Evolutionary conservation across 2,797 vertebrate species (phyloP).

Genomic region (Urophycis tenuis): DNA sequence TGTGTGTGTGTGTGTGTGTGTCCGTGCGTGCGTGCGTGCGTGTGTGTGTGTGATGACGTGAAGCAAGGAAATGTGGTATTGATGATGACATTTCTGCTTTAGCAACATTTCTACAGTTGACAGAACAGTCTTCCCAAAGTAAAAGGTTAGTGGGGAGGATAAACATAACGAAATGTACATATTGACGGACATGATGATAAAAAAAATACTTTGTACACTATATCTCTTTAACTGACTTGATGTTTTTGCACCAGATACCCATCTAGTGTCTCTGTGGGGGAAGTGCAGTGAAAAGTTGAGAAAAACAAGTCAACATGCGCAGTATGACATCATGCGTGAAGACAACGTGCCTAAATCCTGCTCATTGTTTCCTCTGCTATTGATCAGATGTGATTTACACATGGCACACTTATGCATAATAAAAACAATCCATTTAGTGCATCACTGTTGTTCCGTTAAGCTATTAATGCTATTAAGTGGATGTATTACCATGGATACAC

Average conservation of each 20-base stretch:
- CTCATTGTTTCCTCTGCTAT: background rate
- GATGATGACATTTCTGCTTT: too few species aligned
- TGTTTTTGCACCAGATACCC: conserved; percentile 9
- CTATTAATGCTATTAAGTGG: background rate
- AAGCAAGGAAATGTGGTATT: too few species aligned
- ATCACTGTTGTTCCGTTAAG: background rate
- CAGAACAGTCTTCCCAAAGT: background rate
- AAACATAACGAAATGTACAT: background rate
- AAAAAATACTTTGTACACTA: background rate
- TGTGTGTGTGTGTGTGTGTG: too few species aligned
- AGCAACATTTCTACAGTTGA: background rate
- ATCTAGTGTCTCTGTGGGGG: conserved; percentile 11
- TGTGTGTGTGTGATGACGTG: too few species aligned
- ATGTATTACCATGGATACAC: background rate
- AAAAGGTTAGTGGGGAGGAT: background rate
- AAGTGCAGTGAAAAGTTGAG: background rate
- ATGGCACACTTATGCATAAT: background rate
- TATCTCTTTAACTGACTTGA: background rate
- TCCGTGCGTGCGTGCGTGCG: too few species aligned
- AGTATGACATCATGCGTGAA: background rate
- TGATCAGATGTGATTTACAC: background rate
- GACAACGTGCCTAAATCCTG: background rate
- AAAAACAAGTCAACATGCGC: background rate
- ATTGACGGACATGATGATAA: background rate
- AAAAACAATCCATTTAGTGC: background rate